Conservation (phyloP, 2,888 invertebrate genomes). For the Drosophila paramelanica region DNA sequence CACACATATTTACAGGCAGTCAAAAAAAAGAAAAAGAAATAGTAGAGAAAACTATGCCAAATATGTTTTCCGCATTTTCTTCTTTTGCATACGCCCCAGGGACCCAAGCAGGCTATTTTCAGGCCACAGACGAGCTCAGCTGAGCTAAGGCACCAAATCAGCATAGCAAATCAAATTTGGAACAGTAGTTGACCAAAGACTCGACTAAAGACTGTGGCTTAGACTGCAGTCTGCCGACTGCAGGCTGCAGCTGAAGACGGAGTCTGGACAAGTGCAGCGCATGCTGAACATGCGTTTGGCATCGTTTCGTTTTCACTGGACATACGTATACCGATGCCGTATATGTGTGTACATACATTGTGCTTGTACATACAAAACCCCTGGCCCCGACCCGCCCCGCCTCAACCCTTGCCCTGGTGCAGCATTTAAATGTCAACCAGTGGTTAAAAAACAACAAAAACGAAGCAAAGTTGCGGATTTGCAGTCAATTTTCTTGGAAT, state of each 20-base stretch:
- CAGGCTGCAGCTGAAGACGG: slow-evolving; percentile 3
- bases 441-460: slow-evolving; percentile 11
- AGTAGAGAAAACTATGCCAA: slow-evolving; percentile 71
- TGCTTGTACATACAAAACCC: slow-evolving; percentile 6
- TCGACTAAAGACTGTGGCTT: slow-evolving; percentile 4
- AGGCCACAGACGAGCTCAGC: slow-evolving; percentile 11
- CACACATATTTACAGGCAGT: slow-evolving; percentile 7
- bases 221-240: not conserved
- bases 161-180: slow-evolving; percentile 79
- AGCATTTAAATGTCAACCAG: slow-evolving; percentile 68
- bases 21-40: not conserved
- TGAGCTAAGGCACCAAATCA: slow-evolving; percentile 57
- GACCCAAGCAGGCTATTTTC: slow-evolving; percentile 27
- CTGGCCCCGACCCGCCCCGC: not conserved
- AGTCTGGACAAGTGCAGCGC: slow-evolving; percentile 71
- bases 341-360: not conserved
- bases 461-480: slow-evolving; percentile 53
- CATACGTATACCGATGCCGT: slow-evolving; percentile 18
- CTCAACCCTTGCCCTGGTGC: slow-evolving; percentile 19
- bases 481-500: slow-evolving; percentile 79
- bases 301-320: slow-evolving; percentile 70
- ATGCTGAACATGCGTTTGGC: slow-evolving; percentile 79
- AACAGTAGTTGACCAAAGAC: slow-evolving; percentile 68
- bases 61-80: slow-evolving; percentile 79
- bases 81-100: slow-evolving; percentile 65